Percentiles rank a stretch among this genome's conserved stretches.
phyloP scores from a whole-genome alignment of 1,140 invertebrate genomes.

The Bicyclus anynana region DNA sequence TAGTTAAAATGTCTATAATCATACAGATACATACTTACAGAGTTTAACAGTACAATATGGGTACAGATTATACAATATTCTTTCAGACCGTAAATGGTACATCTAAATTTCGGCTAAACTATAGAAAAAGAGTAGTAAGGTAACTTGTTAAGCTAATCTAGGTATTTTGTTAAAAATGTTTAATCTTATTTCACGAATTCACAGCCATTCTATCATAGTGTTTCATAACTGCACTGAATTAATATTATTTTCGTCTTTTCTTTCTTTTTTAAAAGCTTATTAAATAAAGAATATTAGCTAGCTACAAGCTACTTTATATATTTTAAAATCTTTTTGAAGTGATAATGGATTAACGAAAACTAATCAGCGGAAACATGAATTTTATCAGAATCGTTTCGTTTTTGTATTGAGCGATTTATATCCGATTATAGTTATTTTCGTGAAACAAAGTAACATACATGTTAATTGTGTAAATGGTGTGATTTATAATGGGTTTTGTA shows the following conservation, averaged over 20 bases:
- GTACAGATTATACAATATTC: not conserved
- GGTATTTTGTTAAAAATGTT: not conserved
- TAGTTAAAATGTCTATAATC: not conserved
- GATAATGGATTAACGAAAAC: no score
- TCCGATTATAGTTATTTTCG: no score
- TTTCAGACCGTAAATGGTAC: not conserved
- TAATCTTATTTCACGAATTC: not conserved
- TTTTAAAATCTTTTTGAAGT: no score
- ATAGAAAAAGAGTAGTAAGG: not conserved
- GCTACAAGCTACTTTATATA: no score
- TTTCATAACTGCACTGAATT: not conserved
- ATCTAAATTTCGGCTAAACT: not conserved
- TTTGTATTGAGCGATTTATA: no score
- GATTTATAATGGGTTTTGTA: no score
- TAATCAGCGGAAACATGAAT: no score
- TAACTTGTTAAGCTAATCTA: not conserved
- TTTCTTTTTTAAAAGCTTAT: not conserved
- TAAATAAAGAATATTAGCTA: no score
- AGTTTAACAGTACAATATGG: not conserved
- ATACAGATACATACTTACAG: not conserved
- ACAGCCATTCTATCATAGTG: not conserved
- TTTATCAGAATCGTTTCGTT: no score
- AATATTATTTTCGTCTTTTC: no score
- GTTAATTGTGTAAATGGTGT: no score
- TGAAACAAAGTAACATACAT: no score